Conservation (phyloP, 1,140 invertebrate species). For the Amphibalanus amphitrite region DNA sequence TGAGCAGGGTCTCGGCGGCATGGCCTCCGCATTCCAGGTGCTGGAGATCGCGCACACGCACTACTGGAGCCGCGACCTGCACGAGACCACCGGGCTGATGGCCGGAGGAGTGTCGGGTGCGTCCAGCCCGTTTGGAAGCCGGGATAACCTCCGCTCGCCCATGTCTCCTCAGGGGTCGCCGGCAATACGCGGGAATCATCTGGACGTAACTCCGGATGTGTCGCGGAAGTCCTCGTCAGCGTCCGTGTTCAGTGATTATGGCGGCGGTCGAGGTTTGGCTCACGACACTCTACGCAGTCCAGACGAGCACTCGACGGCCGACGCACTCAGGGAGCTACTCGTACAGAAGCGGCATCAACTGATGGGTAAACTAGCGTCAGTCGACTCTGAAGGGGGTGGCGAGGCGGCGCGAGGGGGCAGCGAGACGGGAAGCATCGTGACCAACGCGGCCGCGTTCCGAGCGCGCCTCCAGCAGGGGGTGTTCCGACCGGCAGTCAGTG, state of each 20-base stretch:
- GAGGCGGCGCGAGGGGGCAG: slow-evolving; percentile 16
- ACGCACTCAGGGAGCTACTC: slow-evolving; percentile 73
- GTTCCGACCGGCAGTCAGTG: slow-evolving; percentile 16
- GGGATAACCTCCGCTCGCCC: slow-evolving; percentile 23
- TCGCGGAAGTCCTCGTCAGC: not conserved
- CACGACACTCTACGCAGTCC: slow-evolving; percentile 9
- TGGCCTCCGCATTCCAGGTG: slow-evolving; percentile 90
- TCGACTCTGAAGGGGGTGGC: slow-evolving; percentile 31
- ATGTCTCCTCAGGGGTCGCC: not conserved
- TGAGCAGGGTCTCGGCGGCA: slow-evolving; percentile 87
- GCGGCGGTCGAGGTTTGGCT: not conserved
- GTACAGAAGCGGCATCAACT: slow-evolving; percentile 70
- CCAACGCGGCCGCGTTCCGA: slow-evolving; percentile 47
- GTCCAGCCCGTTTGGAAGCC: slow-evolving; percentile 29
- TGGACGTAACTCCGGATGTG: not conserved
- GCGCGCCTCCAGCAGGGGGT: slow-evolving; percentile 28
- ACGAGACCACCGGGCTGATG: slow-evolving; percentile 26
- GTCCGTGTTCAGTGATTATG: not conserved
- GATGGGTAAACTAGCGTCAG: slow-evolving; percentile 62
- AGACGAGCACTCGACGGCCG: slow-evolving; percentile 22
- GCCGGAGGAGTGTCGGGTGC: not conserved
- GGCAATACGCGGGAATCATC: not conserved
- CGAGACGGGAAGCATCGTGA: slow-evolving; percentile 59
- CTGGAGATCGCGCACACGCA: slow-evolving; percentile 97
- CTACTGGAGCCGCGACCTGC: slow-evolving; percentile 81